These are phyloP conservation scores for Tympanuchus pallidicinctus DNA, from an alignment of 2,113 vertebrate genomes.

Conservation along the genomic window DNA sequence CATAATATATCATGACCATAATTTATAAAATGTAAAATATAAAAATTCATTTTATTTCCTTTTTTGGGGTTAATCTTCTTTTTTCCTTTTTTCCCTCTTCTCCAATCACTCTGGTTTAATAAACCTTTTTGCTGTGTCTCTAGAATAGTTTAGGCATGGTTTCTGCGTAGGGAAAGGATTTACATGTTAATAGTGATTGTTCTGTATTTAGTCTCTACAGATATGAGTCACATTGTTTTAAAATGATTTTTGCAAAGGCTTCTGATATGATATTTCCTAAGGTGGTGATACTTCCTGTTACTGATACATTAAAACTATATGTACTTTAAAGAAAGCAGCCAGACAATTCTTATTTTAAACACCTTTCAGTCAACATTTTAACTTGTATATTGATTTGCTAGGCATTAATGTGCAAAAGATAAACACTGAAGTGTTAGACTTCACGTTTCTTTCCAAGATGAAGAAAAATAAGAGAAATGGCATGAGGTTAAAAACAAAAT, in stretches of 20 bases:
- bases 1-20: background rate
- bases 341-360: constrained; percentile 35
- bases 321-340: background rate
- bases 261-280: background rate
- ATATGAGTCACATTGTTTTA: background rate
- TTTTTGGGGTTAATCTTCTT: background rate
- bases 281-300: constrained; percentile 1
- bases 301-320: background rate
- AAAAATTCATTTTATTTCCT: background rate
- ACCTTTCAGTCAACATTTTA: constrained; percentile 11
- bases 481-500: constrained; percentile 1
- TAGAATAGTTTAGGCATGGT: background rate
- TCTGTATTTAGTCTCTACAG: background rate
- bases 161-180: background rate
- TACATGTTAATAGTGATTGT: background rate
- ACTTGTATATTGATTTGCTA: constrained; percentile 7
- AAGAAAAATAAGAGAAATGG: background rate
- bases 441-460: background rate
- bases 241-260: background rate
- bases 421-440: background rate
- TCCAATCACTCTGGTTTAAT: background rate
- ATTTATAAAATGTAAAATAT: background rate
- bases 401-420: constrained; percentile 21
- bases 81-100: background rate
- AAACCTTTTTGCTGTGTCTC: background rate